Conservation (phyloP, 2,888 invertebrate species). For the Protophormia terraenovae region DNA sequence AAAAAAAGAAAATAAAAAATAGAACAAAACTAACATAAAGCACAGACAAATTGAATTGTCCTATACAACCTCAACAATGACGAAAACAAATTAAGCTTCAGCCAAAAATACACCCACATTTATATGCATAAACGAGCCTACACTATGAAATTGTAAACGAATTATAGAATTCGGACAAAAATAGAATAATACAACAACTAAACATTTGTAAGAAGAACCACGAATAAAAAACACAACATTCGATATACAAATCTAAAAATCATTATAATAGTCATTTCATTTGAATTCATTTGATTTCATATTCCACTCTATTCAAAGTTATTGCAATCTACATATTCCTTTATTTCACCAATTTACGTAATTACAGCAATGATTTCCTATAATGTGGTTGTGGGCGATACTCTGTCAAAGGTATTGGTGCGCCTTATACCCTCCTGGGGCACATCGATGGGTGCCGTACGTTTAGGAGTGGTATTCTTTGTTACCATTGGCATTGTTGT, state of each 20-base stretch:
- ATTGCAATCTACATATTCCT: too few relatives aligned
- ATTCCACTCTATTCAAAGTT: background rate
- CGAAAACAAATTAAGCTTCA: background rate
- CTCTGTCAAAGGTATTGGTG: conserved; percentile 90
- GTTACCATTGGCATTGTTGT: conserved; percentile 88
- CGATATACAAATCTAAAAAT: background rate
- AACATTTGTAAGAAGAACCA: too few relatives aligned
- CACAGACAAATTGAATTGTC: background rate
- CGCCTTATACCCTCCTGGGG: conserved; percentile 84
- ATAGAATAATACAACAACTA: background rate
- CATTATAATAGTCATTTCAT: conserved; percentile 28
- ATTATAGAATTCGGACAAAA: background rate
- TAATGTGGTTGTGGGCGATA: conserved; percentile 93
- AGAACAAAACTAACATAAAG: too few relatives aligned
- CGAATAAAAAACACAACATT: too few relatives aligned
- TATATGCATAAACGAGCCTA: too few relatives aligned
- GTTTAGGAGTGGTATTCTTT: conserved; percentile 84
- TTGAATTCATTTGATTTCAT: background rate
- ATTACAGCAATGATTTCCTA: conserved; percentile 92
- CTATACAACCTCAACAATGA: background rate
- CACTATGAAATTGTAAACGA: background rate
- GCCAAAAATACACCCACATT: background rate
- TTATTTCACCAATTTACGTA: conserved; percentile 31
- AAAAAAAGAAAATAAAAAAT: background rate
- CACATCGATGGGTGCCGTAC: conserved; percentile 81